Conservation (phyloP, 2,797 vertebrate species). For the Crocodylus rhombifer region DNA sequence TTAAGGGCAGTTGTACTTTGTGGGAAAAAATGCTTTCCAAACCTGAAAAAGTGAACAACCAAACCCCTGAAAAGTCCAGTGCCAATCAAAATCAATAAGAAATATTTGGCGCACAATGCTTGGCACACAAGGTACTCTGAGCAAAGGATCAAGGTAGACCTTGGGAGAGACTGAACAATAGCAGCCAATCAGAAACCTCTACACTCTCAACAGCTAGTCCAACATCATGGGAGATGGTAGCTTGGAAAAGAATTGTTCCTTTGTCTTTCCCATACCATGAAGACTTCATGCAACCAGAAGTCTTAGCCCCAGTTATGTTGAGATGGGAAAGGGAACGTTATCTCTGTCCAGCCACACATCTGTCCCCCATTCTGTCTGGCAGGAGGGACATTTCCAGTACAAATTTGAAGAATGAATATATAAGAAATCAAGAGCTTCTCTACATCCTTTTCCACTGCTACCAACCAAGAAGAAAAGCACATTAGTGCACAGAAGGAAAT, state of each 20-base stretch:
- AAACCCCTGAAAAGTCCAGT: neutral
- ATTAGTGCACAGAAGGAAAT: neutral
- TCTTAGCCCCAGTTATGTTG: neutral
- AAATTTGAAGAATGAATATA: neutral
- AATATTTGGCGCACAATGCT: neutral
- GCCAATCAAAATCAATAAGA: neutral
- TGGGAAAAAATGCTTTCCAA: neutral
- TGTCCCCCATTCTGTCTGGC: neutral
- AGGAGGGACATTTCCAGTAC: neutral
- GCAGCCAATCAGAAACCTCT: neutral
- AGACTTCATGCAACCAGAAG: neutral
- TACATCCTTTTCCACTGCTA: accelerated
- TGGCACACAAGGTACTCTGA: neutral
- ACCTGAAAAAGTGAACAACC: neutral
- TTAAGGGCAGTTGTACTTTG: neutral
- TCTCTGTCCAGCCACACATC: neutral
- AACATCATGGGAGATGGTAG: neutral
- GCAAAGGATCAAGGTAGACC: neutral
- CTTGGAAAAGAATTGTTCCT: no score
- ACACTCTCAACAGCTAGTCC: accelerated
- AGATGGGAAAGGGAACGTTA: neutral
- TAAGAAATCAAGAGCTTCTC: neutral
- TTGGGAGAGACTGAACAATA: neutral
- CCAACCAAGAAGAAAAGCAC: accelerated
- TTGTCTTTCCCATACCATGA: neutral